Base-by-base conservation (phyloP, 2,113 vertebrate genomes). In the Ceyx cyanopectus region DNA sequence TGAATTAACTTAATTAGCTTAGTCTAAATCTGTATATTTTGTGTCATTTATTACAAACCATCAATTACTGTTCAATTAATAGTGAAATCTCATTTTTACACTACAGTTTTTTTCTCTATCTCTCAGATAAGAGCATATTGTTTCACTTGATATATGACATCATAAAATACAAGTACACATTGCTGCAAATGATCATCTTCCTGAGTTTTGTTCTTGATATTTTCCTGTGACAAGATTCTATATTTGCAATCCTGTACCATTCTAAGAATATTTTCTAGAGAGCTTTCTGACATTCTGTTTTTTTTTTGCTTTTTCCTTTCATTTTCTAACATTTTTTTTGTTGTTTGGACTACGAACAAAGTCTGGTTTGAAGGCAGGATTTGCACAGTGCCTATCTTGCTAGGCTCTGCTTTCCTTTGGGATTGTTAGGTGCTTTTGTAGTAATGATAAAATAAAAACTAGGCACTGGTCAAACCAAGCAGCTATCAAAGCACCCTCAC, bases 261-360 rank as follows among this genome's bases (percentile, higher is more conserved):
- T 73, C 4, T 30, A 58, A 76, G 17, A 32, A 7, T n/a, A 78
- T 81, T 80, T 90, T 62, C 20, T 67, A 1, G n/a, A 26, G 29
- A 81, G 12, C 1, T 78, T 72, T 88, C 43, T 85, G 43, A 32
- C 4, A 26, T 91, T 83, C 19, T 70, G 6, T n/a, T n/a, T n/a
- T n/a, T 10, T 5, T 8, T 6, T 5, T 5, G 13, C 10, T 7
- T 8, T 41, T 20, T 21, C 26, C 72, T 78, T 89, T 76, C 17
- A 7, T 81, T 93, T 94, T 85, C 68, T 88, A 86, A 40, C 57
- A 17, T 89, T 81, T 65, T 80, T 17, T 89, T 81, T 65, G 77
- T 76, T 94, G 41, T 90, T 91, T 88, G 69, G 40, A 30, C 45
- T 72, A 34, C 34, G 81, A 83, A 75, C 83, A 90, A 90, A 95